These are phyloP conservation scores for Caradrina kadenii DNA, from an alignment of 2,888 invertebrate genomes.

Conservation along the genomic window DNA sequence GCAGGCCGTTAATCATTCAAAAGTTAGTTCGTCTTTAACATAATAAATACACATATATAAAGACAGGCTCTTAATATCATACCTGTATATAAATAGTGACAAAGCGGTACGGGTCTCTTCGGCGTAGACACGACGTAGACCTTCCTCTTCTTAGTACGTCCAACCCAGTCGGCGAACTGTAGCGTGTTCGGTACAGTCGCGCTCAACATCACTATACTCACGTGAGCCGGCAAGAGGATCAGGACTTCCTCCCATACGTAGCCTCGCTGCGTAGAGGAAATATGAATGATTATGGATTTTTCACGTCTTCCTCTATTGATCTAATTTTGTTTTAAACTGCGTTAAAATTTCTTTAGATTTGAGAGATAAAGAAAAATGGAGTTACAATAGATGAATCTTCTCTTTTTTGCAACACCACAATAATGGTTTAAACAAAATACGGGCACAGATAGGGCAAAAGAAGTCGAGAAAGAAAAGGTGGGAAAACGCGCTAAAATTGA, in stretches of 20 bases:
- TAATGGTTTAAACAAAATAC: no score
- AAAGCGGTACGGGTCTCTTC: constrained; percentile 98
- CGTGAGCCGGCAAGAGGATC: constrained; percentile 98
- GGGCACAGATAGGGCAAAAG: no score
- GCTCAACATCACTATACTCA: constrained; percentile 98
- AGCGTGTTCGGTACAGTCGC: constrained; percentile 99
- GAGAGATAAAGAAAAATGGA: not conserved
- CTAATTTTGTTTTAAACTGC: no score
- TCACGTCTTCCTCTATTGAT: no score
- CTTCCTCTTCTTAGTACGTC: constrained; percentile 95
- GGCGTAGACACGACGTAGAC: constrained; percentile 98
- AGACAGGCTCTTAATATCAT: not conserved
- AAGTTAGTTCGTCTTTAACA: no score
- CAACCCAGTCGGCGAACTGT: constrained; percentile 98
- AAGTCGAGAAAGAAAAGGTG: no score
- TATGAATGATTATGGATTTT: not conserved
- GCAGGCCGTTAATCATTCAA: no score
- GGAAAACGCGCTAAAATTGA: no score
- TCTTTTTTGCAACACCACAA: not conserved
- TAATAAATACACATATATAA: not conserved
- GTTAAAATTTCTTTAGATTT: no score
- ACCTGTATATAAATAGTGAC: constrained; percentile 97
- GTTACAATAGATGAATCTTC: no score
- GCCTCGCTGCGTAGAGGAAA: constrained; percentile 92
- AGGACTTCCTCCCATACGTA: constrained; percentile 99